phyloP scores from a whole-genome alignment of 2,113 vertebrate genomes.

The Arenaria interpres region DNA sequence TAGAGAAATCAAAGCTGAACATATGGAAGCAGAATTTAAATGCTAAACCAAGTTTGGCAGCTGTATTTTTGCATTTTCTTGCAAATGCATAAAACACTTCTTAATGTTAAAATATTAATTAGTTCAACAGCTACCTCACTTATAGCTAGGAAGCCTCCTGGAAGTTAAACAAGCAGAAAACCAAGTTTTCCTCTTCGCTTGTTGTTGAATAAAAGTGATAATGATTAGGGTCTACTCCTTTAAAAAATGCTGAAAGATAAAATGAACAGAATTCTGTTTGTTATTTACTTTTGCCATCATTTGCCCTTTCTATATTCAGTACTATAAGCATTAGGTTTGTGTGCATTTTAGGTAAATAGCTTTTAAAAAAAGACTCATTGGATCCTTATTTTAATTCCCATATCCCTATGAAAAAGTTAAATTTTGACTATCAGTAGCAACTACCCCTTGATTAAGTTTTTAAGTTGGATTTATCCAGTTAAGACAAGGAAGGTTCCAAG shows the following conservation, averaged over 20 bases:
- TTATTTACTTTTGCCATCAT: background rate
- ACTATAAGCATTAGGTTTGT: background rate
- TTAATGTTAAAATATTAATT: conserved; percentile 25
- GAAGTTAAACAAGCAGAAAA: background rate
- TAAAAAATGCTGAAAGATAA: background rate
- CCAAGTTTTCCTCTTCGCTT: background rate
- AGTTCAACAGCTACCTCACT: background rate
- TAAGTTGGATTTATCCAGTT: background rate
- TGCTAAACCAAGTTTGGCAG: background rate
- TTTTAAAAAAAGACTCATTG: background rate
- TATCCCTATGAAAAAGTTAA: background rate
- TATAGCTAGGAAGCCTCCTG: background rate
- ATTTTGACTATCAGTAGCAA: background rate
- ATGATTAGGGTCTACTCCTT: background rate
- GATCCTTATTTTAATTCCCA: background rate
- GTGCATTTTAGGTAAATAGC: background rate
- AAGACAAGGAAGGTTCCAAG: background rate
- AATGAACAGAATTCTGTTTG: background rate
- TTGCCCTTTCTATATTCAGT: background rate
- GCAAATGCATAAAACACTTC: background rate
- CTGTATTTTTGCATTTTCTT: background rate
- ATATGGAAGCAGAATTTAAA: conserved; percentile 1
- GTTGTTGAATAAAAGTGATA: background rate
- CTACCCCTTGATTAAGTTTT: background rate
- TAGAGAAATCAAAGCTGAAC: background rate